Evolutionary conservation across 2,888 invertebrate species (phyloP).

Genomic region (Polydrusus pterygomalis): DNA sequence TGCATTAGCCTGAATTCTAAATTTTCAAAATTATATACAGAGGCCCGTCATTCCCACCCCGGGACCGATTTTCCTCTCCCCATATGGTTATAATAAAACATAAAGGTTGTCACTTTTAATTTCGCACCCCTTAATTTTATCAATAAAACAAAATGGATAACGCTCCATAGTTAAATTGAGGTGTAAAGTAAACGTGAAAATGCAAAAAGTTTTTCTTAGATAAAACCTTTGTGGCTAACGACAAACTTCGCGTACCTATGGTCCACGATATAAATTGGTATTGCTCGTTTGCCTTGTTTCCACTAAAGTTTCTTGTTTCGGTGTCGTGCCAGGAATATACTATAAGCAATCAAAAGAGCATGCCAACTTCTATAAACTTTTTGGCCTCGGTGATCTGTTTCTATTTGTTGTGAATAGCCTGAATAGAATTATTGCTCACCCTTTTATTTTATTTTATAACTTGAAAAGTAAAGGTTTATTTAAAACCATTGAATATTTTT

Average conservation of each 20-base stretch:
- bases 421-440: constrained; percentile 44
- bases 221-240: constrained; percentile 43
- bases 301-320: constrained; percentile 55
- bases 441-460: background rate
- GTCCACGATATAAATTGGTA: constrained; percentile 49
- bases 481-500: too few species aligned
- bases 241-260: constrained; percentile 40
- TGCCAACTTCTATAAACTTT: constrained; percentile 49
- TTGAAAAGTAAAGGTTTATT: too few species aligned
- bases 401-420: constrained; percentile 46
- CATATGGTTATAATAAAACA: too few species aligned
- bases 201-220: constrained; percentile 23
- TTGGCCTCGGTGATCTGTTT: constrained; percentile 48
- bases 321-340: constrained; percentile 49
- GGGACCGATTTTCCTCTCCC: too few species aligned
- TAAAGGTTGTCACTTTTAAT: too few species aligned
- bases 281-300: constrained; percentile 49
- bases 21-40: too few species aligned
- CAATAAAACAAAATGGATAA: too few species aligned
- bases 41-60: too few species aligned
- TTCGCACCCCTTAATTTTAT: too few species aligned
- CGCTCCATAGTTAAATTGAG: background rate
- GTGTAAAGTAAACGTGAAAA: constrained; percentile 9
- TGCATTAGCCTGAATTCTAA: too few species aligned
- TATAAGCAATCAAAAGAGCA: constrained; percentile 54